Base-by-base conservation (phyloP, 2,888 invertebrate genomes). In the Apantesis nais region DNA sequence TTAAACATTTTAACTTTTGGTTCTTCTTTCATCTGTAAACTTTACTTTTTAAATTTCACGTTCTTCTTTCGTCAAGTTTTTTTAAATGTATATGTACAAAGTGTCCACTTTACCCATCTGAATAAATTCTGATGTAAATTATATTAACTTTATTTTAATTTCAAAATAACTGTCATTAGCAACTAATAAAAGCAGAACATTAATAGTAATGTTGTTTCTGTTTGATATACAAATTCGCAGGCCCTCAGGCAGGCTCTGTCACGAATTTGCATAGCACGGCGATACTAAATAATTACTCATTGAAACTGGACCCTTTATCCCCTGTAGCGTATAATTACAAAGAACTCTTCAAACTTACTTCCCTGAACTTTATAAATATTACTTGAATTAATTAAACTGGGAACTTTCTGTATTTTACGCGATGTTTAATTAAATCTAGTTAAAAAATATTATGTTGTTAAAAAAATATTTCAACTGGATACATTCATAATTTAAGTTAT, bases 251-350 rank as follows among this genome's bases (percentile, higher is more conserved):
- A 39, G 31, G n/a, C 48, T 22, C 60, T 60, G 61, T 66, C 65
- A 52, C 44, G 12, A 65, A 65, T 70, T 70, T 48, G 37, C 65
- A 70, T 65, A 66, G 61, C 37, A 58, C 37, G 65, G 19, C 14
- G 69, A 70, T 70, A 61, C 66, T 55, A 52, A 66, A 70, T 66
- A 70, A 66, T 70, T 70, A 70, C 66, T 66, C 41, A 70, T 62
- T 66, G 66, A 66, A 70, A 66, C 41, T 39, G 60, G 62, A 70
- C 62, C 70, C 70, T 70, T 70, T 62, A 66, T 62, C n/a, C 62
- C 65, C 22, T 70, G 62, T 66, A 62, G 55, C 70, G 66, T 66
- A 41, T 70, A 70, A 70, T 70, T 70, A 70, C 66, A 70, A 66
- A 70, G 62, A 66, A 62, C 66, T 66, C 66, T 41, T 58, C 62